These are phyloP conservation scores for Drosophila lowei DNA, from an alignment of 1,140 invertebrate genomes.

Conservation along the genomic window DNA sequence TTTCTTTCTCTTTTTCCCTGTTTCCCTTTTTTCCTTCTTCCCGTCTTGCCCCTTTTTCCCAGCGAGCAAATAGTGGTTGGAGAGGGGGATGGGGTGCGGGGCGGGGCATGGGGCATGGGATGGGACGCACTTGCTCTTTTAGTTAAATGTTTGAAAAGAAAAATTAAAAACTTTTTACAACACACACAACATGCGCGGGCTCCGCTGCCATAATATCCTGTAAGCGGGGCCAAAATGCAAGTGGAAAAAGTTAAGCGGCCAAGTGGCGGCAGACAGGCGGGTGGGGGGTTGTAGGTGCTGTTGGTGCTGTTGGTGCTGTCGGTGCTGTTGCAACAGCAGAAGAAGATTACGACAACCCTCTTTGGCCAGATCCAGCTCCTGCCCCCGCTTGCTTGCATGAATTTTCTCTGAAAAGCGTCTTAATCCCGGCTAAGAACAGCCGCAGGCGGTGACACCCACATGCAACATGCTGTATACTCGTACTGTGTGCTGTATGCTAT, in stretches of 20 bases:
- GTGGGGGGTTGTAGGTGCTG: neutral
- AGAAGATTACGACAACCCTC: slow-evolving; percentile 54
- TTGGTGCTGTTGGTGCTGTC: too few relatives aligned
- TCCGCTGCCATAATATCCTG: slow-evolving; percentile 55
- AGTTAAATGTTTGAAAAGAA: slow-evolving; percentile 81
- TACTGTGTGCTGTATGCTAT: too few relatives aligned
- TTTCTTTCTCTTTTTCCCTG: slow-evolving; percentile 7
- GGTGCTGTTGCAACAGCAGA: neutral
- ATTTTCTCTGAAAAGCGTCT: slow-evolving; percentile 28
- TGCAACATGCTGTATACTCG: slow-evolving; percentile 1
- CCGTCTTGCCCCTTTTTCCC: too few relatives aligned
- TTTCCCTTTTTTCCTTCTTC: too few relatives aligned
- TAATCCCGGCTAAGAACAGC: slow-evolving; percentile 49
- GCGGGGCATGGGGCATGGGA: neutral
- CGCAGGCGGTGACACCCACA: slow-evolving; percentile 49
- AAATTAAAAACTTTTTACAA: slow-evolving; percentile 81
- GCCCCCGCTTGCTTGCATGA: neutral
- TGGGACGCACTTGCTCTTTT: slow-evolving; percentile 64
- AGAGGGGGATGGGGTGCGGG: too few relatives aligned
- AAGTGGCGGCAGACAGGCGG: slow-evolving; percentile 18
- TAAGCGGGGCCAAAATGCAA: slow-evolving; percentile 61
- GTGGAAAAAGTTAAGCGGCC: slow-evolving; percentile 71
- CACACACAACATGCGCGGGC: slow-evolving; percentile 59
- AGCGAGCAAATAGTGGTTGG: neutral
- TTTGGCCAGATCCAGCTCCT: neutral